A percentile compares a stretch with the other conserved stretches of the same genome.
phyloP scores from a whole-genome alignment of 2,113 vertebrate genomes.

The Ptychochromis oligacanthus region DNA sequence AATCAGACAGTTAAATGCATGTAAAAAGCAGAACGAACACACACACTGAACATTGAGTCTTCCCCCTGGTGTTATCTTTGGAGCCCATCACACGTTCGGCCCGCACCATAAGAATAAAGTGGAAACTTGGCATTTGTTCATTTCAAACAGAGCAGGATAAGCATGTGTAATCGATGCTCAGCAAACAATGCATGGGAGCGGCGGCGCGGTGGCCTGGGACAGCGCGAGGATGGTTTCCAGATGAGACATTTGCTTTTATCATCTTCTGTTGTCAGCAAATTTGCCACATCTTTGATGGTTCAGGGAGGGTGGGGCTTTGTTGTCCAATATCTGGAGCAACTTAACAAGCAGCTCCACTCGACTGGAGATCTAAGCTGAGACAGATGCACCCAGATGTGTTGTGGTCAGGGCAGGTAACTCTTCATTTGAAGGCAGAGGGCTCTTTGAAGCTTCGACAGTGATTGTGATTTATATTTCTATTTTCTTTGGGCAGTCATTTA shows the following conservation, averaged over 20 bases:
- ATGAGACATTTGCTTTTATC: conserved; percentile 58
- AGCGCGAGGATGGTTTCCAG: conserved; percentile 54
- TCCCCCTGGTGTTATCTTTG: conserved; percentile 52
- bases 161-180: conserved; percentile 66
- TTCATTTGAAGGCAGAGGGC: neutral
- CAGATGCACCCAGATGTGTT: conserved; percentile 59
- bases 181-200: conserved; percentile 56
- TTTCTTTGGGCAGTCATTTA: neutral
- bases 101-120: conserved; percentile 39
- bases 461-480: neutral
- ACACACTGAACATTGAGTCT: neutral
- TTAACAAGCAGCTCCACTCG: conserved; percentile 51
- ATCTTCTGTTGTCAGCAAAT: conserved; percentile 49
- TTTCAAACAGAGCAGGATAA: conserved; percentile 56
- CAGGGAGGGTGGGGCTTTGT: neutral
- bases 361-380: conserved; percentile 45
- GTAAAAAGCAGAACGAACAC: neutral
- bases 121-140: conserved; percentile 64
- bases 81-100: conserved; percentile 33
- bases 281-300: conserved; percentile 40
- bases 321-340: conserved; percentile 43
- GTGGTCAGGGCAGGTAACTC: conserved; percentile 1
- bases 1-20: neutral
- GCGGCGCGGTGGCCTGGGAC: neutral
- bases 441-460: neutral